Conservation (phyloP, 2,888 invertebrate species). For the Mesodorylaimus sp. region DNA sequence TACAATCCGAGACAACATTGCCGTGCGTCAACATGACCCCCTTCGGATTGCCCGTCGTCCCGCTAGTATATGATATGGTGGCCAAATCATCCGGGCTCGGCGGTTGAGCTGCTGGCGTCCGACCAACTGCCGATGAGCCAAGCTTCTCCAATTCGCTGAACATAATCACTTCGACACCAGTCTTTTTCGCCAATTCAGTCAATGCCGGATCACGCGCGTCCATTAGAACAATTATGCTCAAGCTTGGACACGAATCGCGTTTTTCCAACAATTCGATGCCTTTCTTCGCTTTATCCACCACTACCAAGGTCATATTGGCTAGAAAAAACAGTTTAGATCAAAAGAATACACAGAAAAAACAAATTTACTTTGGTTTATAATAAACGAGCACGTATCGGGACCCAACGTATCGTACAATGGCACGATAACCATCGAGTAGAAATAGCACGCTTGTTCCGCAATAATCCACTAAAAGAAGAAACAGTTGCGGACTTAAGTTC, state of each 20-base stretch:
- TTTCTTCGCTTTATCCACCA: not conserved
- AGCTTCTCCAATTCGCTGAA: not conserved
- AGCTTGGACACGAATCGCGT: not conserved
- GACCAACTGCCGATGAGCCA: too few relatives aligned
- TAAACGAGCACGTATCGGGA: slow-evolving; percentile 70
- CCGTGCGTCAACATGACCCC: slow-evolving; percentile 91
- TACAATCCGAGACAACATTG: slow-evolving; percentile 71
- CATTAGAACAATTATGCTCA: not conserved
- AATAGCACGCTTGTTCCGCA: slow-evolving; percentile 77
- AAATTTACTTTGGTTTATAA: slow-evolving; percentile 33
- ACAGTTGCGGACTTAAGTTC: too few relatives aligned
- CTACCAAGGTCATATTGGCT: slow-evolving; percentile 1
- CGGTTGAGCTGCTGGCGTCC: too few relatives aligned
- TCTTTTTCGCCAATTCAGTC: not conserved
- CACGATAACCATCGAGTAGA: slow-evolving; percentile 79
- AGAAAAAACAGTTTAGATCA: not conserved
- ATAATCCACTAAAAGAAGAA: slow-evolving; percentile 52
- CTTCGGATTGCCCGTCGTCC: slow-evolving; percentile 78
- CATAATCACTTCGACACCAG: not conserved
- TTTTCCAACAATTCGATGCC: not conserved
- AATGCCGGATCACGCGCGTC: not conserved
- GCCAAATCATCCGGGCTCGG: slow-evolving; percentile 25
- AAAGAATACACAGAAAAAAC: not conserved
- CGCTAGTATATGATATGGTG: slow-evolving; percentile 19
- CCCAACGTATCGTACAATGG: slow-evolving; percentile 91